These are phyloP conservation scores for Notocelia uddmanniana DNA, from an alignment of 2,888 invertebrate species.

Conservation along the genomic window DNA sequence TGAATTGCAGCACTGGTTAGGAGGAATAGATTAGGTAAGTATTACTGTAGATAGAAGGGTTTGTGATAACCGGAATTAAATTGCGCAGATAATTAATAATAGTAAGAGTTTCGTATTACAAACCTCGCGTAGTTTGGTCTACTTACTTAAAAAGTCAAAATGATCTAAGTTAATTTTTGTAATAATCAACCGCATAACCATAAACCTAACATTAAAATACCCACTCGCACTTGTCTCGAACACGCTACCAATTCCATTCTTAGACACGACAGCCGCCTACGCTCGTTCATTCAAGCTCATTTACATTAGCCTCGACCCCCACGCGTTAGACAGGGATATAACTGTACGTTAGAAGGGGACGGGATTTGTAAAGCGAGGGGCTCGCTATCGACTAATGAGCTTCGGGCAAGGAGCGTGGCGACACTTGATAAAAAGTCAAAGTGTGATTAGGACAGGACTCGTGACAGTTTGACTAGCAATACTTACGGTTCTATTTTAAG, in stretches of 20 bases:
- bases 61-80: too few species aligned
- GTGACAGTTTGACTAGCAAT: background rate
- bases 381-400: conserved; percentile 31
- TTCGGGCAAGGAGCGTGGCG: conserved; percentile 29
- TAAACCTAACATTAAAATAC: conserved; percentile 1
- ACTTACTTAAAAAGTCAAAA: too few species aligned
- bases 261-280: conserved; percentile 32
- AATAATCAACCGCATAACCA: background rate
- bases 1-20: too few species aligned
- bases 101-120: too few species aligned
- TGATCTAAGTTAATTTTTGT: too few species aligned
- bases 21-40: too few species aligned
- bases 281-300: conserved; percentile 36
- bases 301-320: conserved; percentile 40
- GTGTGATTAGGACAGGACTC: conserved; percentile 26
- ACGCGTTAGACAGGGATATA: conserved; percentile 13
- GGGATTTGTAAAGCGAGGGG: conserved; percentile 23
- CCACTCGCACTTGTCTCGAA: background rate
- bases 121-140: too few species aligned
- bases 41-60: too few species aligned
- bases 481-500: background rate
- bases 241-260: conserved; percentile 20
- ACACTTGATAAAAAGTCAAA: conserved; percentile 33
- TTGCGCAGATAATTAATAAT: too few species aligned
- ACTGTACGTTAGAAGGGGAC: background rate